Evolutionary conservation across 2,888 invertebrate species (phyloP), one percentile per base, ranked within the genome.

Genomic region (Scaptodrosophila latifasciaeformis): DNA sequence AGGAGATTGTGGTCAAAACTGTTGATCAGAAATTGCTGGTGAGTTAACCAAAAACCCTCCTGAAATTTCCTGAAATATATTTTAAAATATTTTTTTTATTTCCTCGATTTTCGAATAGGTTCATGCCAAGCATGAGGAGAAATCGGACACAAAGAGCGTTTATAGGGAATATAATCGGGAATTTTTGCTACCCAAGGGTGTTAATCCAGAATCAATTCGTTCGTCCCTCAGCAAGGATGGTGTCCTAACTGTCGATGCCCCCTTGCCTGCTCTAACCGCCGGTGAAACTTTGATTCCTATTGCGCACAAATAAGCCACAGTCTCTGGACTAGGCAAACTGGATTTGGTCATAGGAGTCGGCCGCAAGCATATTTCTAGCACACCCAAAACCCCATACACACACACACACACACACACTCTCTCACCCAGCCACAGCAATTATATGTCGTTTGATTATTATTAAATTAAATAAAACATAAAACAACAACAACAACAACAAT

Each of bases 161-260:
- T 98, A 96, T 90, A 92, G 97, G 88, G 98, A 99, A 88, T 99
- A 98, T 91, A 97, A 97, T 88, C 91, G 97, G 70, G 97, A 97
- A 88, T 99, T 98, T 90, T 89, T 97, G 86, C 88, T 99, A 86
- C 99, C 98, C 4, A 95, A 96, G 87, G 97, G 97, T 78, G 96
- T 97, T 56, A 96, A 97, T 87, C 97, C 97, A 0, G 98, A 98
- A 88, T 91, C 92, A 67, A 97, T 99, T 88, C 95, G 95, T 87
- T 97, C 97, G 24, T 97, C 97, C 40, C 89, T 99, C 84, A 96
- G 96, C 85, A 96, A 96, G 86, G 97, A 97, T 85, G 99, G 99
- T 37, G 96, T 98, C 24, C 90, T 99, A 60, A 97, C 97, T 29
- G 97, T 99, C 43, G 97, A 97, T 86, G 98, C 98, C 18, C 98